phyloP scores from a whole-genome alignment of 2,888 invertebrate species.

The Zelleria hepariella region DNA sequence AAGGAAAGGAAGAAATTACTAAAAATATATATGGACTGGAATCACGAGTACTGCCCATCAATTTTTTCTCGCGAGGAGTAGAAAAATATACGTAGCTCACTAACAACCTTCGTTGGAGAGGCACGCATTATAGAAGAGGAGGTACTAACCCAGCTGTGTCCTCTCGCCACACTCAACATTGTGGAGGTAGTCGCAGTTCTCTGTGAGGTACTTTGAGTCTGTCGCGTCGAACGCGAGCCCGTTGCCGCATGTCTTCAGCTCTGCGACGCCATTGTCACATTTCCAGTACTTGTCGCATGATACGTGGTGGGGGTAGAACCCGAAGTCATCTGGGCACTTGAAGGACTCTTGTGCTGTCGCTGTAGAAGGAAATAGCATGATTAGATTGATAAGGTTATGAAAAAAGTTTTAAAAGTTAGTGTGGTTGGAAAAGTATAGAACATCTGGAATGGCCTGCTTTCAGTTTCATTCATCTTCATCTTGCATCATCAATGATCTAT shows the following conservation, averaged over 20 bases:
- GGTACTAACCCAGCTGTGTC: conserved; percentile 83
- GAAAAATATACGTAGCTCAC: no score
- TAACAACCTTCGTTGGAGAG: no score
- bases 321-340: conserved; percentile 95
- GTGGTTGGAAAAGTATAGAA: no score
- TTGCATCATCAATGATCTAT: no score
- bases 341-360: conserved; percentile 85
- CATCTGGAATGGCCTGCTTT: no score
- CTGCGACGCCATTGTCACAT: conserved; percentile 90
- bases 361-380: conserved; percentile 46
- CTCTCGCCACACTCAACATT: conserved; percentile 95
- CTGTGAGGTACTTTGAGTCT: conserved; percentile 90
- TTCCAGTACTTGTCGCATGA: conserved; percentile 98
- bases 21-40: no score
- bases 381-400: not conserved
- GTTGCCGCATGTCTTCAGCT: conserved; percentile 94
- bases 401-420: no score
- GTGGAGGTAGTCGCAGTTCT: conserved; percentile 96
- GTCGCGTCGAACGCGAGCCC: conserved; percentile 92
- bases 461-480: no score
- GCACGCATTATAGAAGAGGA: no score
- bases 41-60: no score
- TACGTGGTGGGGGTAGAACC: conserved; percentile 91
- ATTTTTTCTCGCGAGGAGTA: no score
- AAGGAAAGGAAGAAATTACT: no score